Evolutionary conservation across 2,888 invertebrate species (phyloP), one percentile per base, ranked within the genome.

Genomic region (Caenorhabditis sinica): DNA sequence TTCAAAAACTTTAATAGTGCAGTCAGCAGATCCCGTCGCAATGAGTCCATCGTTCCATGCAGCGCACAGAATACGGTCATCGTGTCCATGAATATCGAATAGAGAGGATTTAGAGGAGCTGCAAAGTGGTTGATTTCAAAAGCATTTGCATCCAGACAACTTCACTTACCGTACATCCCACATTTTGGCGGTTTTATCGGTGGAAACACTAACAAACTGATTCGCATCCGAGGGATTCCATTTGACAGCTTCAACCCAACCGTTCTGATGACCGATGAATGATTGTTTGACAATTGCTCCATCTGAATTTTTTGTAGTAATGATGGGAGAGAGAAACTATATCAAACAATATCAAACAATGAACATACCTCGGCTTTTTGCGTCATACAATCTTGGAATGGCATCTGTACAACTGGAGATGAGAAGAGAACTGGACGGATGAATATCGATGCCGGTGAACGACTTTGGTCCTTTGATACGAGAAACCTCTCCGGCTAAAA

Each of bases 21-120:
- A 97, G 93, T 99, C 99, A 45, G 96, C 95, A 15, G 97, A 96
- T 43, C 98, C 98, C 82, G 97, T 97, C 82, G 97, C 95, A 86
- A 99, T 95, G 72, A 88, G 73, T 20, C 95, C 94, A 0, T 96
- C 95, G 93, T 96, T 95, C 98, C 98, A 99, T 94, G 97, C 96
- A 89, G 96, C 96, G 93, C 96, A 96, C 69, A 99, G 94, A 8
- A 97, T 96, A 93, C 93, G 97, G 92, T 97, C 97, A 91, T 96
- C 96, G 93, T 98, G 98, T 0, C 98, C 98, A 73, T 95, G 95
- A 90, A 99, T 94, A 93, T 98, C 97, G 93, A 96, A 99, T 0
- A 99, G 94, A 0, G 98, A 96, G 0, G 96, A 96, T 92, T 96
- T 96, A 0, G 97, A 96, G 93, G 97, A 96, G 93, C 87, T 92